Conservation (phyloP, 1,140 invertebrate species). For the Frieseomelitta varia region DNA sequence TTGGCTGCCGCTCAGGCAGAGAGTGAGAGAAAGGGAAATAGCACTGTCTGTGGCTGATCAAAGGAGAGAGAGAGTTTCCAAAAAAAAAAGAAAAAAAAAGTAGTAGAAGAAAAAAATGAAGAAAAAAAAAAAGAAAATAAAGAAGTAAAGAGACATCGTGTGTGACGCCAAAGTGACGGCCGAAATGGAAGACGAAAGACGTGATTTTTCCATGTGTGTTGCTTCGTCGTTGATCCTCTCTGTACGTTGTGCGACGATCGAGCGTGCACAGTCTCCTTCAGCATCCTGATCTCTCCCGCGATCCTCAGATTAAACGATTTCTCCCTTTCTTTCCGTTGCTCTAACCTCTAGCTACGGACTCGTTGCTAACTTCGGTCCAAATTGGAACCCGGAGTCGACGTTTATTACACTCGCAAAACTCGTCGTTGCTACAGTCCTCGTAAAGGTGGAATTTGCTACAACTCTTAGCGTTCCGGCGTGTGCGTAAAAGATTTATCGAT, state of each 20-base stretch:
- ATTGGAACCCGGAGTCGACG: not conserved
- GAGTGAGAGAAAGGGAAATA: not conserved
- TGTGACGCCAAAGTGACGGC: conserved; percentile 45
- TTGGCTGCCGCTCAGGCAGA: not conserved
- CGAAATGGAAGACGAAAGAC: conserved; percentile 47
- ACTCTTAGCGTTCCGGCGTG: too few species aligned
- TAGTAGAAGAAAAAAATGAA: conserved; percentile 1
- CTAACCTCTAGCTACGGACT: not conserved
- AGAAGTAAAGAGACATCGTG: conserved; percentile 37
- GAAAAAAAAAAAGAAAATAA: conserved; percentile 10
- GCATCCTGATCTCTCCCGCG: conserved; percentile 15
- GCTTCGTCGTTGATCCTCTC: conserved; percentile 63
- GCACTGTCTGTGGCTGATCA: conserved; percentile 41
- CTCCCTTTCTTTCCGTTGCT: not conserved
- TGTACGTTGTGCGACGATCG: conserved; percentile 45
- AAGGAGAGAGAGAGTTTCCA: conserved; percentile 21
- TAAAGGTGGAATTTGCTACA: too few species aligned
- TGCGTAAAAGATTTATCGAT: too few species aligned
- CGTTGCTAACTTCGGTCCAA: too few species aligned
- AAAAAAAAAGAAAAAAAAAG: conserved; percentile 22
- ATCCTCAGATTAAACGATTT: conserved; percentile 20
- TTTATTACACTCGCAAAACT: not conserved
- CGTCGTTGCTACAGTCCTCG: not conserved
- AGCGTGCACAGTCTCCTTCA: conserved; percentile 14
- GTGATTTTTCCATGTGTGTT: conserved; percentile 70